Base-by-base conservation (phyloP, 2,888 invertebrate genomes). In the Aleiodes testaceus region DNA sequence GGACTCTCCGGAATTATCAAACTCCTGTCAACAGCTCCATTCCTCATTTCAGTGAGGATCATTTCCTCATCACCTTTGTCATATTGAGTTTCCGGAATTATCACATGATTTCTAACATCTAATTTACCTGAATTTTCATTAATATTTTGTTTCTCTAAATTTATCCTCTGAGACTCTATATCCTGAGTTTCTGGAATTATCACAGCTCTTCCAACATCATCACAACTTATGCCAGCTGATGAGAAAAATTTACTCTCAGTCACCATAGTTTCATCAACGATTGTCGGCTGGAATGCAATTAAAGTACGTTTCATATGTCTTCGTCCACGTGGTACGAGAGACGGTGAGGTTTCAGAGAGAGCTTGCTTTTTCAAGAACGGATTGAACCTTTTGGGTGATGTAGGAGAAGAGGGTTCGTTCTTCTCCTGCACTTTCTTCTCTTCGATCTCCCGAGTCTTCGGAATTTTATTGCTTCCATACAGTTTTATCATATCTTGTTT, bases 171-270 rank as follows among this genome's bases (percentile, higher is more conserved):
- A 20, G 44, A 64, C 12, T 52, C 45, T 1, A 9, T 9, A 14
- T 36, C 59, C 16, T 59, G 59, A 59, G 59, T 59, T 16, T 59
- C 42, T 12, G 30, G 18, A 50, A 71, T 50, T 14, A 61, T 42
- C 16, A 22, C 20, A 52, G 18, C 26, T 70, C 42, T 22, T 11
- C 16, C 22, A 36, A 36, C 36, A 66, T 50, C n/a, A 7, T 22
- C 44, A 11, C 45, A 42, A 42, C 49, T 36, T 16, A n/a, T 11
- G 36, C 42, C 26, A 26, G 14, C 4, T 66, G n/a, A 47, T 1
- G 78, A 47, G 47, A 87, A 87, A 73, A 83, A 87, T 82, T 84
- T 82, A 63, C 87, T 87, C 64, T 82, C 76, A 7, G 75, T 52
- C 3, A 82, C 53, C 14, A 69, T 72, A 47, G 76, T 77, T 30